Evolutionary conservation across 2,888 invertebrate species (phyloP).

Genomic region (Apamea epomidion): DNA sequence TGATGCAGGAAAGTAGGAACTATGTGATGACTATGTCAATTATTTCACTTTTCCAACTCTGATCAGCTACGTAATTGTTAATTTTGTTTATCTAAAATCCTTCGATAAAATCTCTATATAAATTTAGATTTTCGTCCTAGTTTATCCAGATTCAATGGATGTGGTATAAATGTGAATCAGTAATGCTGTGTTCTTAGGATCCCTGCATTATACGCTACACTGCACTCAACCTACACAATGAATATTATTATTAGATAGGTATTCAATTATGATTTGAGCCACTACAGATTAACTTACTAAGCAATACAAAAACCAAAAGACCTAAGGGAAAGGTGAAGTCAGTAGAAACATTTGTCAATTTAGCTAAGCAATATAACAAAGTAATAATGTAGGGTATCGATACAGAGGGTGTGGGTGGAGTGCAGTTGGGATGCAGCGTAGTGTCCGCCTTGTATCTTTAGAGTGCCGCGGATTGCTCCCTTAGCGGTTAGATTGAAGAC

Average conservation of each 20-base stretch:
- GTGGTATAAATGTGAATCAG: constrained; percentile 88
- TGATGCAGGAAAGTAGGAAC: constrained; percentile 86
- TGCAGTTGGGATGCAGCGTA: constrained; percentile 82
- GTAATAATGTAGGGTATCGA: constrained; percentile 36
- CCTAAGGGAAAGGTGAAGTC: constrained; percentile 11
- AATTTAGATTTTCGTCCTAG: constrained; percentile 84
- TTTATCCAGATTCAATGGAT: constrained; percentile 85
- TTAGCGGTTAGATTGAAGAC: constrained; percentile 86
- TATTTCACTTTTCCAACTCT: constrained; percentile 87
- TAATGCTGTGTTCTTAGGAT: constrained; percentile 87
- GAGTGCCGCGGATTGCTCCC: constrained; percentile 85
- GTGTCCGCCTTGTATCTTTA: constrained; percentile 87
- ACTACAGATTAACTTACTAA: constrained; percentile 19
- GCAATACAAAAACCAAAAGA: constrained; percentile 23
- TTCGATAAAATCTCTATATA: constrained; percentile 75
- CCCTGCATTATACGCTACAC: constrained; percentile 77
- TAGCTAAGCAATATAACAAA: constrained; percentile 45
- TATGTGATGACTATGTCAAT: constrained; percentile 91
- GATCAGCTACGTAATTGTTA: constrained; percentile 76
- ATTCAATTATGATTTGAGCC: constrained; percentile 37
- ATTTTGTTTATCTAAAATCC: constrained; percentile 74
- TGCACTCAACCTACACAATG: constrained; percentile 76
- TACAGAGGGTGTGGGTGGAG: constrained; percentile 67
- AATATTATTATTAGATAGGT: constrained; percentile 35
- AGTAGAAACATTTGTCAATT: constrained; percentile 48